Base-by-base conservation (phyloP, 2,888 invertebrate species). In the Tenthredo livida region DNA sequence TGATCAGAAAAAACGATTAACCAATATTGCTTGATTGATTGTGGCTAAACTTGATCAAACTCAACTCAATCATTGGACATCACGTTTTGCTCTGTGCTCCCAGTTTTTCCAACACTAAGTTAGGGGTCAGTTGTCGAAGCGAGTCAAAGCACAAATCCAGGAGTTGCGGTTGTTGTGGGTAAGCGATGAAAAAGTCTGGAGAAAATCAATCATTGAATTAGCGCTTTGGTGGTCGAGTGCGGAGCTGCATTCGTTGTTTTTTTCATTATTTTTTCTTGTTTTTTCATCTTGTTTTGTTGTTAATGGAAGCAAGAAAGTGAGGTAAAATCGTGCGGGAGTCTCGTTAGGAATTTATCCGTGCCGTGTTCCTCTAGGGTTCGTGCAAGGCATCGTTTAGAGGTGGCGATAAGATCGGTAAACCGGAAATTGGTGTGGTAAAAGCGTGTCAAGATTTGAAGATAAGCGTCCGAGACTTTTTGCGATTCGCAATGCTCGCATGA, bases 371-470 rank as follows among this genome's bases (percentile, higher is more conserved):
- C 80, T 40, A 61, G 61, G 80, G 58, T 80, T 80, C 80, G 80
- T 80, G 80, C 80, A 40, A 50, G 33, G 58, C 58, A 21, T 80
- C 80, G 80, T 80, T 80, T 40, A 80, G 58, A 50, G 58, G 37
- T 83, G 67, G 29, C 33, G 65, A 70, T 70, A 83, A 15, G 83
- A 83, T 83, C 83, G n/a, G 83, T 33, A 47, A 50, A 33, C 83
- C 43, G 83, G 83, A 83, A 83, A 83, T 83, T 70, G 61, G 83
- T 47, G 67, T 70, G 43, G 29, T 47, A 47, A 65, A 29, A 83
- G 67, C 70, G 47, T 83, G 83, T 70, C 43, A 83, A 67, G 83
- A 83, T 83, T 58, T 61, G 25, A 50, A 67, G 43, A 67, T 83
- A 47, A 21, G 37, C 12, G 15, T 29, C 67, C 43, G 47, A 65